Conservation (phyloP, 2,888 invertebrate species). For the Fragum whitleyi region DNA sequence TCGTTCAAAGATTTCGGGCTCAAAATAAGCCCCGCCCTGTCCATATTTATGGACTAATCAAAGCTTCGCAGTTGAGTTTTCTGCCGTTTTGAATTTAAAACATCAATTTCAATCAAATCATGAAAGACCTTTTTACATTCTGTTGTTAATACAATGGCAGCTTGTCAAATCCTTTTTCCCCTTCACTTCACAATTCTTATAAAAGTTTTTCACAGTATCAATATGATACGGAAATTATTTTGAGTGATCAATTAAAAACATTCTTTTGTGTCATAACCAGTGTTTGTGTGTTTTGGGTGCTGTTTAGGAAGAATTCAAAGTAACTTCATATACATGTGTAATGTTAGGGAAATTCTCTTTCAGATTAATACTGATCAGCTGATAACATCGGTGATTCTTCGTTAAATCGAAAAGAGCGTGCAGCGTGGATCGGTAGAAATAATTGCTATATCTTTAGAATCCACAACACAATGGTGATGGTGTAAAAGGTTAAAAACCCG, state of each 20-base stretch:
- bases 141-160: background rate
- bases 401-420: too few relatives aligned
- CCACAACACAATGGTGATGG: too few relatives aligned
- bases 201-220: conserved; percentile 6
- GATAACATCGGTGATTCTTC: too few relatives aligned
- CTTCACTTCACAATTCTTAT: background rate
- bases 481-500: too few relatives aligned
- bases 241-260: background rate
- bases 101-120: background rate
- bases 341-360: too few relatives aligned
- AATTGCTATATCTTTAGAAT: too few relatives aligned
- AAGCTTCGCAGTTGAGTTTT: background rate
- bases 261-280: background rate
- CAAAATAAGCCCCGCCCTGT: too few relatives aligned
- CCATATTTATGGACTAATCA: too few relatives aligned
- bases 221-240: background rate
- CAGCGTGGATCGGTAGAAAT: too few relatives aligned
- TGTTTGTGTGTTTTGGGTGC: background rate
- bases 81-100: background rate
- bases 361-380: background rate
- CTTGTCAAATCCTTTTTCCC: background rate
- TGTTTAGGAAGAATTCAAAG: too few relatives aligned
- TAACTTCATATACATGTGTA: too few relatives aligned
- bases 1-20: too few relatives aligned
- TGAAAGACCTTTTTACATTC: background rate